Base-by-base conservation (phyloP, 2,797 vertebrate genomes). In the Cetoscarus ocellatus region DNA sequence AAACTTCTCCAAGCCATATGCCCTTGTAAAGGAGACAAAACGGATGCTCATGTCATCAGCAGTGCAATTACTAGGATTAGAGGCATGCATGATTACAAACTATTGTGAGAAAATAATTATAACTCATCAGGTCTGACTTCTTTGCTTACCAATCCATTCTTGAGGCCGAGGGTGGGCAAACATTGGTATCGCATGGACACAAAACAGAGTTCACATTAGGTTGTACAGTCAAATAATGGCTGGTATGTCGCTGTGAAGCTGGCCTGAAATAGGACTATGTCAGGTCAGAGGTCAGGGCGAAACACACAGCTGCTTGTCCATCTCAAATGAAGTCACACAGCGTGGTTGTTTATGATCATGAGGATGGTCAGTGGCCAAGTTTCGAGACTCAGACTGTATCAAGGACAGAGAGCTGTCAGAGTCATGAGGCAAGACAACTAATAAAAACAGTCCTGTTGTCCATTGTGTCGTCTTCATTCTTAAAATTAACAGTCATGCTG, bases 71-170 rank as follows among this genome's bases (percentile, higher is more conserved):
- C 80, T 77, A 84, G 89, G 86, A 91, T 95, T 90, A 94, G 89
- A 80, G 67, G 80, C 94, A 94, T 95, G 94, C 93, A 86, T 93
- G 92, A 94, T 93, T 94, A 83, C 84, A 86, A 86, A 89, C 88
- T 89, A 88, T 88, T 87, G 85, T 87, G 56, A 64, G 12, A 44
- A 69, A 82, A 79, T 71, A 72, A 90, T 85, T 61, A 69, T 44
- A 64, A 77, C 84, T 90, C 80, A 92, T 93, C 84, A 85, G 80
- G 85, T 71, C 61, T 34, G 75, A 73, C 70, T 86, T 91, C 85
- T 88, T 8, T 84, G 89, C 94, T 95, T 95, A 95, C 94, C 93
- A 76, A 87, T 93, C 93, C 90, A 61, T 68, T 88, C 94, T 95
- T 90, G 79, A 86, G 73, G 90, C 80, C 15, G 84, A 65, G 47